Evolutionary conservation across 2,888 invertebrate genomes (phyloP), one percentile per base, ranked within the genome.

Genomic region (Orgyia antiqua): DNA sequence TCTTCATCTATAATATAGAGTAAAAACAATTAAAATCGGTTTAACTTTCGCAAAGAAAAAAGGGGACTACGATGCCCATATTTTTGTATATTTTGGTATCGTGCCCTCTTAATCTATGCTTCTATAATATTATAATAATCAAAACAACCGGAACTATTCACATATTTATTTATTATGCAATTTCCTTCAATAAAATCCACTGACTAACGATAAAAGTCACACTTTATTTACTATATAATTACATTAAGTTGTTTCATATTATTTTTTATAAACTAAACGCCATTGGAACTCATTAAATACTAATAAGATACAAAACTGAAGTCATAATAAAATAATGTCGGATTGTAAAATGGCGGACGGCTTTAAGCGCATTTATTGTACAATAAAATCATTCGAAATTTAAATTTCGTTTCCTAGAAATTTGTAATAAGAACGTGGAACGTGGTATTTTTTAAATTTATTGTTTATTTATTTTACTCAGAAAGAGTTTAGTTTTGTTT

Each of bases 381-480:
- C 53, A 48, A 67, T 65, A 68, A 66, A 67, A 46, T 59, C 45
- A 51, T 48, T 58, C 58, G 36, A 57, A 57, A 60, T 60, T 58
- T 50, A 51, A 64, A 64, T 56, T 60, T 51, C 43, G 60, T 58
- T 54, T 68, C 66, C 62, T 65, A 61, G 66, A 67, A 61, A 43
- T 50, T 20, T 45, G 47, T 64, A 68, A 66, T 66, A 66, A 60
- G 64, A 47, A 42, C 47, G 51, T 53, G 65, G 60, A 61, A 58
- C 45, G 53, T 51, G 31, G 37, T 20, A 29, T 17, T 45, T 46
- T 50, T 35, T 43, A 39, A 29, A 33, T 43, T 58, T 59, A 64
- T 53, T 44, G 51, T 63, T 56, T 64, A 56, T 62, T 65, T 61
- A 55, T 61, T 63, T 56, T 65, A 51, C 52, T 29, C 49, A 53